These are phyloP conservation scores for Stegophylla sp. DNA, from an alignment of 2,888 invertebrate species.

Conservation along the genomic window DNA sequence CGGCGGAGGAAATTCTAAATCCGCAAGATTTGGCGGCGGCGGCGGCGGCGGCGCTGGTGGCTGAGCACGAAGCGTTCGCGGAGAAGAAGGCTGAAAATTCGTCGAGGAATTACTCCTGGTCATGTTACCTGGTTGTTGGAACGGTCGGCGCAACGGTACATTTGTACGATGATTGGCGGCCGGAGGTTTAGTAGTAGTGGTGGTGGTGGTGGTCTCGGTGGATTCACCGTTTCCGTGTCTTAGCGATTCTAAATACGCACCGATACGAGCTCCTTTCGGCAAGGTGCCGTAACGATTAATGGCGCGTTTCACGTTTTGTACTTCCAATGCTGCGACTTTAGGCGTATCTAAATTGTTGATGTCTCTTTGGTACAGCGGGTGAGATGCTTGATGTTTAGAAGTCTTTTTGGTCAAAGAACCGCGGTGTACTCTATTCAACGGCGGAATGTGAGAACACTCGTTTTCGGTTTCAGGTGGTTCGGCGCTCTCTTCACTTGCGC, in stretches of 20 bases:
- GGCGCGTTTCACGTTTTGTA: constrained; percentile 92
- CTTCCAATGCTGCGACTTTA: constrained; percentile 90
- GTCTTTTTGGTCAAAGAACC: constrained; percentile 57
- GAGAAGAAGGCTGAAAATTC: constrained; percentile 67
- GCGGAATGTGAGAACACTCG: constrained; percentile 43
- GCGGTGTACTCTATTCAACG: constrained; percentile 47
- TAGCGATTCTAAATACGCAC: constrained; percentile 93
- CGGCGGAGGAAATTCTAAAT: constrained; percentile 87
- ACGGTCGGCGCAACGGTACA: constrained; percentile 64
- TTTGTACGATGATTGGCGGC: constrained; percentile 34
- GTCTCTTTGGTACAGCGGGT: constrained; percentile 56
- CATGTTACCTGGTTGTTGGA: constrained; percentile 77
- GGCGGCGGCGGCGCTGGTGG: constrained; percentile 81
- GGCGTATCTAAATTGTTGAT: constrained; percentile 43
- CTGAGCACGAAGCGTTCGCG: constrained; percentile 70
- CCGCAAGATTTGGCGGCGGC: constrained; percentile 81
- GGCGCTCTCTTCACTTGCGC: constrained; percentile 53
- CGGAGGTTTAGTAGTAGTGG: constrained; percentile 17
- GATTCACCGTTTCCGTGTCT: constrained; percentile 71
- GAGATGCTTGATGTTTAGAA: constrained; percentile 52
- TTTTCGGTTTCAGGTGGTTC: constrained; percentile 51
- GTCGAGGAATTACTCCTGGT: constrained; percentile 88
- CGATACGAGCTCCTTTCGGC: constrained; percentile 95
- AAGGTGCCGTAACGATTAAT: constrained; percentile 95
- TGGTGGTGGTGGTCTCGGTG: constrained; percentile 2